Percentiles rank a stretch among this genome's conserved stretches.
Evolutionary conservation across 2,113 vertebrate genomes (phyloP).

Genomic region (Brachypteracias leptosomus): DNA sequence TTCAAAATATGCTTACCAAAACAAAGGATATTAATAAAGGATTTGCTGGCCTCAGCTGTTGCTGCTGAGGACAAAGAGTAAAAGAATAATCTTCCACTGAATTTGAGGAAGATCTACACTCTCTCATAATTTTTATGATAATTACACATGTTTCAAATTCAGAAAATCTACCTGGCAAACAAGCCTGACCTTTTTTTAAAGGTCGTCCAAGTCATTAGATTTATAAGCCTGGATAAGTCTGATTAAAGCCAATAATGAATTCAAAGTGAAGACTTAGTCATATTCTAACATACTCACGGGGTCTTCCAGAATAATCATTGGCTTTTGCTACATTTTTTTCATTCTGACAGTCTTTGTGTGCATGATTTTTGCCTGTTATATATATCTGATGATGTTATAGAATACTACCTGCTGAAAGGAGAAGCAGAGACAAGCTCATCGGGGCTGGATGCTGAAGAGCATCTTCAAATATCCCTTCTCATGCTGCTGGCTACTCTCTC

Average conservation of each 20-base stretch:
- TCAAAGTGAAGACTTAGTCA: background rate
- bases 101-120: background rate
- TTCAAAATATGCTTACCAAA: background rate
- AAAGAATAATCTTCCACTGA: background rate
- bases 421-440: background rate
- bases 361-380: background rate
- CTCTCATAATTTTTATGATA: conserved; percentile 20
- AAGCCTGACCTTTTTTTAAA: conserved; percentile 46
- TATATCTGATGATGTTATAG: background rate
- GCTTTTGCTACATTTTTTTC: background rate
- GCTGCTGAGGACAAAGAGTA: background rate
- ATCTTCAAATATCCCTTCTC: background rate
- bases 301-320: background rate
- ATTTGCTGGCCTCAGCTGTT: background rate
- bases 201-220: background rate
- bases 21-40: background rate
- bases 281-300: background rate
- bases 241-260: conserved; percentile 37
- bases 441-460: background rate
- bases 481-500: background rate
- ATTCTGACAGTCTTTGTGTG: background rate
- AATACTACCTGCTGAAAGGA: background rate
- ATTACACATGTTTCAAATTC: conserved; percentile 10
- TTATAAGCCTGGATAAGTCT: background rate
- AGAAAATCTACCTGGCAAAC: conserved; percentile 20